These are phyloP conservation scores for Pitangus sulphuratus DNA, from an alignment of 2,797 vertebrate genomes.

Conservation along the genomic window DNA sequence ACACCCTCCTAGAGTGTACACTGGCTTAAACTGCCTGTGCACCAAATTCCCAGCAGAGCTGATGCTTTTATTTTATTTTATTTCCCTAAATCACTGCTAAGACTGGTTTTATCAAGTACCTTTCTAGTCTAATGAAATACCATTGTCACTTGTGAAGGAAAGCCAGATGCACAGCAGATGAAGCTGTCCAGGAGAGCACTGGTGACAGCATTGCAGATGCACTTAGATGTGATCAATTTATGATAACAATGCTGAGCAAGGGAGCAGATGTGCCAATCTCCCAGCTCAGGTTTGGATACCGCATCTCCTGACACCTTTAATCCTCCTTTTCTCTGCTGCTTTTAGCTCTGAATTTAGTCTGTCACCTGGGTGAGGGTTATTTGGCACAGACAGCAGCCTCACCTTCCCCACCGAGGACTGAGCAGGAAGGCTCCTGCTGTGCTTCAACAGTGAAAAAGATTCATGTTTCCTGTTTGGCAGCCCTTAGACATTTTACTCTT, in stretches of 20 bases:
- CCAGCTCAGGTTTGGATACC: background rate
- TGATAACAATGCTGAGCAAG: background rate
- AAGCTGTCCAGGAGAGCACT: background rate
- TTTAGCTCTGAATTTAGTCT: background rate
- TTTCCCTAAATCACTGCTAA: background rate
- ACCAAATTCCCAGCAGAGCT: background rate
- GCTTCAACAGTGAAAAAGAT: background rate
- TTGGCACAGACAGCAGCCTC: accelerated
- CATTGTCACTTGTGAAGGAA: background rate
- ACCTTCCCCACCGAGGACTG: accelerated
- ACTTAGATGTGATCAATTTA: background rate
- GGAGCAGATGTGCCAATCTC: background rate
- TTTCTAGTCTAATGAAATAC: background rate
- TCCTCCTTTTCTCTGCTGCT: background rate
- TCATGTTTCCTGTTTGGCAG: background rate
- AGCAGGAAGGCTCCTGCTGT: background rate
- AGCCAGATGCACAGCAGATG: background rate
- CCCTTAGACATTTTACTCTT: background rate
- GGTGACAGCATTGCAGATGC: background rate
- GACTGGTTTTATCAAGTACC: background rate
- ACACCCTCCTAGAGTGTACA: background rate
- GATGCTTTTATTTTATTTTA: background rate
- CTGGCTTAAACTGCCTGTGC: background rate
- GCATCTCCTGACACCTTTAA: background rate
- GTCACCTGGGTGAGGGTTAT: background rate